Evolutionary conservation across 2,888 invertebrate species (phyloP), one percentile per base, ranked within the genome.

Genomic region (Drosophila bunnanda): DNA sequence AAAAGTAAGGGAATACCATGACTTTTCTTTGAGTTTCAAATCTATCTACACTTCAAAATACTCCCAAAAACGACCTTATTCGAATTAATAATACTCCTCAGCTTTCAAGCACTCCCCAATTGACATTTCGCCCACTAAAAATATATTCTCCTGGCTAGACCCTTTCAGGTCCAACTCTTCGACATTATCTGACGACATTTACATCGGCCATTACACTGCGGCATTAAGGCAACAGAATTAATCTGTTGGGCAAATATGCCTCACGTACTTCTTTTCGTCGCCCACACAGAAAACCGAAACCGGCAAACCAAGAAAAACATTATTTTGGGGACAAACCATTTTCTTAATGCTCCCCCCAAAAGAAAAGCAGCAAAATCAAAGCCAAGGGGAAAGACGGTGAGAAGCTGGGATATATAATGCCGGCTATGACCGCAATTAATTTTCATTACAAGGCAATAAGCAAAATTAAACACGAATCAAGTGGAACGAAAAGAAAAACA

Each of bases 361-460:
- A 38, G 30, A 53, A 61, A 48, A 38, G 50, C 59, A 54, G 39
- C 36, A 52, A 56, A 46, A 44, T 39, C 71, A 53, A 55, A 68
- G 68, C 50, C 22, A 59, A 56, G 22, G 48, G 10, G 25, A 25
- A 44, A 43, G 30, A 17, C 10, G 25, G n/a, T n/a, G 10, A 32
- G 46, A 62, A 38, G 67, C 50, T 65, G 46, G 58, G 32, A 50
- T 22, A 43, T 20, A 22, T 44, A 75, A 69, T 62, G 77, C 60
- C 46, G 46, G 54, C 73, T 79, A 60, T 60, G 78, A 74, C 77
- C 79, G 79, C 83, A 86, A 84, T 84, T 84, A 84, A 84, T 84
- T 86, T 84, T 83, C 86, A 84, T 86, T 83, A 84, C 83, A 76
- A 60, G 76, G 83, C 83, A 84, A 83, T 86, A 83, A 84, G 78